Base-by-base conservation (phyloP, 2,888 invertebrate genomes). In the Macrophya alboannulata region DNA sequence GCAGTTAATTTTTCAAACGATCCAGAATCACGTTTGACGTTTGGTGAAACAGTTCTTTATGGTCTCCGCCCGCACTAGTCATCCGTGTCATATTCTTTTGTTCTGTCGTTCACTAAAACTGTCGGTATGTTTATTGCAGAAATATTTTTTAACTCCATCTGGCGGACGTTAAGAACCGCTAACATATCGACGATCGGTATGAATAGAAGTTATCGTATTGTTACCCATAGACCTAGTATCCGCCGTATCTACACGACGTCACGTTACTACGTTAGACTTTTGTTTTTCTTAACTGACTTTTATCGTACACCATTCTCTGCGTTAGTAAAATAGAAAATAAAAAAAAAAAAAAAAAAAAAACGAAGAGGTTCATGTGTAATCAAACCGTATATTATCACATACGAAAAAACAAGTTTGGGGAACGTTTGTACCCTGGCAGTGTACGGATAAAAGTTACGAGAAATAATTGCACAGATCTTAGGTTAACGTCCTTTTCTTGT, bases 51-150 rank as follows among this genome's bases (percentile, higher is more conserved):
- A 12, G 62, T 10, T 10, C 17, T 68, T 17, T 5, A 37, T n/a
- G n/a, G 37, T 1, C 37, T 12, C 37, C 5, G 37, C 37, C 37
- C 37, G 68, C 68, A 68, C 68, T 37, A 31, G 68, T 68, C 68
- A 68, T 68, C 31, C 68, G 5, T 37, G 15, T 4, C 15, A 68
- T 15, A 68, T 68, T 68, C 68, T 68, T 68, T 68, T 68, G 68
- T 68, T 12, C 62, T 62, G 10, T 62, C 17, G 12, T 9, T 68
- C 37, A 12, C 37, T 68, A 12, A 1, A 31, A 31, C 31, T 31
- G 12, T 68, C 31, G 68, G 68, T 68, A 68, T 37, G 31, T 31
- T 62, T 31, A 37, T 17, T 68, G 0, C 25, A 62, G 10, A 31
- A 21, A 21, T 4, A 12, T 12, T 62, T 21, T 12, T 62, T 21